Evolutionary conservation across 1,140 invertebrate species (phyloP).

Genomic region (Ostrea edulis): DNA sequence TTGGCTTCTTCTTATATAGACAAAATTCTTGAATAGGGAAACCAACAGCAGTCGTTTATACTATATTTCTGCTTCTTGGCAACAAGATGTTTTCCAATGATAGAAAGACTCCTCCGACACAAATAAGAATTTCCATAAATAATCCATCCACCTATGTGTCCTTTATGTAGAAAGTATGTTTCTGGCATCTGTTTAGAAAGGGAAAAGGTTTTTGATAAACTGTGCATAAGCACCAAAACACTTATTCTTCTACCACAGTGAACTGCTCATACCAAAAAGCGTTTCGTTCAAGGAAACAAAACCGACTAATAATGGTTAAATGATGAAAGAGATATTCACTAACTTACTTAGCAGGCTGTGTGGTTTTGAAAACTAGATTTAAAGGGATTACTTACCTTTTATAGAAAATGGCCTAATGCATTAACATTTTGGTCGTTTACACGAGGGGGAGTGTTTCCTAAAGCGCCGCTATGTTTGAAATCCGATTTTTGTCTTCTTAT

Average conservation of each 20-base stretch:
- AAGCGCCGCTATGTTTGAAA: constrained; percentile 26
- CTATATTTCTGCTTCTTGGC: neutral
- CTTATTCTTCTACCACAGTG: neutral
- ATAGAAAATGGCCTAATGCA: constrained; percentile 26
- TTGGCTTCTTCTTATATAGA: neutral
- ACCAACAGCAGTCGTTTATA: neutral
- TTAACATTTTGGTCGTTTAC: constrained; percentile 32
- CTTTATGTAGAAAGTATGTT: neutral
- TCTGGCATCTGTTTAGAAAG: neutral
- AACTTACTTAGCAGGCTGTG: constrained; percentile 22
- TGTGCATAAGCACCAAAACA: neutral
- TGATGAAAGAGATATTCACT: neutral
- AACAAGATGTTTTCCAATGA: neutral
- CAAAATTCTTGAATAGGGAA: neutral
- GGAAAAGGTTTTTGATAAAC: neutral
- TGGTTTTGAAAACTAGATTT: constrained; percentile 40
- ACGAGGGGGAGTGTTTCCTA: constrained; percentile 28
- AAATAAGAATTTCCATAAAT: neutral
- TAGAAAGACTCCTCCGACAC: neutral
- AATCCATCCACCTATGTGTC: neutral
- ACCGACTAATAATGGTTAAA: constrained; percentile 21
- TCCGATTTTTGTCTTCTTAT: constrained; percentile 4
- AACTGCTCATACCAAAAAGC: neutral
- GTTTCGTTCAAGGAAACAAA: constrained; percentile 16
- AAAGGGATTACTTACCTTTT: constrained; percentile 40